phyloP scores from a whole-genome alignment of 2,888 invertebrate species.

The Rhagophthalmus giganteus region DNA sequence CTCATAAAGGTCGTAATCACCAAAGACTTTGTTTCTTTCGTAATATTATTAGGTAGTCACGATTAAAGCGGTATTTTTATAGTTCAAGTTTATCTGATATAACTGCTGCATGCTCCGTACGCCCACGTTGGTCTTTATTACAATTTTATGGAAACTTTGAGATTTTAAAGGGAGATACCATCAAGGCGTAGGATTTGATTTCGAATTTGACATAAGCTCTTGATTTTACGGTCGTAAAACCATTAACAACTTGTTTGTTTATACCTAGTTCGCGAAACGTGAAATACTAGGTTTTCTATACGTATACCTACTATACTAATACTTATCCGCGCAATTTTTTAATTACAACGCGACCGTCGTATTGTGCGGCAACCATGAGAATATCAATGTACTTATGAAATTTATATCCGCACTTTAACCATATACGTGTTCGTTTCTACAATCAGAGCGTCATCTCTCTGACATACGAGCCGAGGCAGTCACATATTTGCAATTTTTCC shows the following conservation, averaged over 20 bases:
- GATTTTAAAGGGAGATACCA: slow-evolving; percentile 22
- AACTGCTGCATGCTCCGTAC: slow-evolving; percentile 27
- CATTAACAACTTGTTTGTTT: slow-evolving; percentile 5
- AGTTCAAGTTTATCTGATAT: slow-evolving; percentile 27
- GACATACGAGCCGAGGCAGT: slow-evolving; percentile 43
- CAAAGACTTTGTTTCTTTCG: slow-evolving; percentile 28
- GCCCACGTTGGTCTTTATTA: slow-evolving; percentile 30
- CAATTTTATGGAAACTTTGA: slow-evolving; percentile 31
- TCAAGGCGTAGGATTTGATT: slow-evolving; percentile 20
- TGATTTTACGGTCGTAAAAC: slow-evolving; percentile 11
- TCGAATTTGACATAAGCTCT: slow-evolving; percentile 16
- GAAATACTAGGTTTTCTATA: too few relatives aligned
- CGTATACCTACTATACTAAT: too few relatives aligned
- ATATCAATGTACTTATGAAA: slow-evolving; percentile 44
- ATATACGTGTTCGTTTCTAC: slow-evolving; percentile 44
- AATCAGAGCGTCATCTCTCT: slow-evolving; percentile 42
- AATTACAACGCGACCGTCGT: neutral
- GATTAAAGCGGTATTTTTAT: slow-evolving; percentile 32
- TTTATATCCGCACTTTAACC: slow-evolving; percentile 42
- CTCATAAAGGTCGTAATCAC: slow-evolving; percentile 28
- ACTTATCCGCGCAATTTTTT: neutral
- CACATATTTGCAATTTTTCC: slow-evolving; percentile 52
- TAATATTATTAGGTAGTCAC: slow-evolving; percentile 35
- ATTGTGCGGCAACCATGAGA: slow-evolving; percentile 20
- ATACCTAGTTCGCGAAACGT: too few relatives aligned